phyloP scores from a whole-genome alignment of 2,888 invertebrate genomes.

The Xestoiulus laeticollis region DNA sequence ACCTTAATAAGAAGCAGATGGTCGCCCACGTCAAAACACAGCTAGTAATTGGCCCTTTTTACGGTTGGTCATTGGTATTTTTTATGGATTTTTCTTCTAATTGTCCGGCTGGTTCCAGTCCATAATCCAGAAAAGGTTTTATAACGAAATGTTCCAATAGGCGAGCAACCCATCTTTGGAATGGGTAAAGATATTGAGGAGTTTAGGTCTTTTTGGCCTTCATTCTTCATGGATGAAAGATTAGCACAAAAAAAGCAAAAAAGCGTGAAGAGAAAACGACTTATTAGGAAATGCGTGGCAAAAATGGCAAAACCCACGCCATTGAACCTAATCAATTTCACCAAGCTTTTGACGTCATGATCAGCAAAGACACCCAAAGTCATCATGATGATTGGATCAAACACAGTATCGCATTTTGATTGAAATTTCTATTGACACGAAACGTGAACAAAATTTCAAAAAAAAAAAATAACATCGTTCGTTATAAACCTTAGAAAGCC shows the following conservation, averaged over 20 bases:
- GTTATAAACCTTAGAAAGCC: neutral
- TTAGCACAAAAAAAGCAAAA: constrained; percentile 9
- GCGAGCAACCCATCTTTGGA: neutral
- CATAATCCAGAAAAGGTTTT: neutral
- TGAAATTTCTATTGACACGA: neutral
- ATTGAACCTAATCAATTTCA: neutral
- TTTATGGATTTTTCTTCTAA: neutral
- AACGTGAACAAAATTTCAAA: neutral
- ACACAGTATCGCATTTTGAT: neutral
- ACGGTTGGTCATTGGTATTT: neutral
- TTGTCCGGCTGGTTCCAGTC: neutral
- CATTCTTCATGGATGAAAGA: neutral
- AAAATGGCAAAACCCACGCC: neutral
- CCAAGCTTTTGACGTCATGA: neutral
- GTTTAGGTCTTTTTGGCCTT: neutral
- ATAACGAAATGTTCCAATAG: neutral
- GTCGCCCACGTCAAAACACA: neutral
- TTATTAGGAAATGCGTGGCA: neutral
- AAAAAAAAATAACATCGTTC: neutral
- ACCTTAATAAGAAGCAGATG: no score
- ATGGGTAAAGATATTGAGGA: neutral
- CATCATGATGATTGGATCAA: neutral
- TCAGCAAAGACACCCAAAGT: neutral
- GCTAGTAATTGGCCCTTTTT: neutral
- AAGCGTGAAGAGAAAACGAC: neutral